phyloP scores from a whole-genome alignment of 2,797 vertebrate genomes.

The Lagocephalus sceleratus region DNA sequence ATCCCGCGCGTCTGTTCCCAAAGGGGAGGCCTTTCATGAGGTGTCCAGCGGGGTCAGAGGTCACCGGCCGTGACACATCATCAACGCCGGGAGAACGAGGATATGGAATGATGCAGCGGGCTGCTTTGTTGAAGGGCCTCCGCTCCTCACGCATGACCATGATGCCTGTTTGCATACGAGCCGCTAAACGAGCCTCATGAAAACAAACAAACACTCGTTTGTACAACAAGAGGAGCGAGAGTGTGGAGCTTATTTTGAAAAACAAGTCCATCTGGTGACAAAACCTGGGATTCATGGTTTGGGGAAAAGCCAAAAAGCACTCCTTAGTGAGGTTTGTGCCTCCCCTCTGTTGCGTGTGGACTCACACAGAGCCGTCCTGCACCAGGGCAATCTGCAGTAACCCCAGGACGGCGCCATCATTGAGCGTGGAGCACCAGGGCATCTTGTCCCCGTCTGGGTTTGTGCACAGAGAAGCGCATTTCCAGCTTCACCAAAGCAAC shows the following conservation, averaged over 20 bases:
- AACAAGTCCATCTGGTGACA: no score
- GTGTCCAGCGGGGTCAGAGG: conserved; percentile 1
- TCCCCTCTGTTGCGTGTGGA: conserved; percentile 20
- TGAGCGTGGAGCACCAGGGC: conserved; percentile 91
- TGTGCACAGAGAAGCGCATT: conserved; percentile 64
- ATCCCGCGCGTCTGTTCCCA: conserved; percentile 17
- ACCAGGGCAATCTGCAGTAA: conserved; percentile 80
- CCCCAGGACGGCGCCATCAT: conserved; percentile 86
- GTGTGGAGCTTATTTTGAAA: no score
- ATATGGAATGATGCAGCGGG: background rate
- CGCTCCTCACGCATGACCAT: conserved; percentile 7
- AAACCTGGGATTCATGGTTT: no score
- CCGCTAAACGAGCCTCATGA: no score
- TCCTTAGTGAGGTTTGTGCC: no score
- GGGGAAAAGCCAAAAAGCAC: no score
- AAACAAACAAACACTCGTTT: no score
- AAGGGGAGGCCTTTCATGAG: conserved; percentile 19
- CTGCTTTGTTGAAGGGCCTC: conserved; percentile 5
- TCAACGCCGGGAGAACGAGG: conserved; percentile 6
- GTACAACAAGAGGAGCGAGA: no score
- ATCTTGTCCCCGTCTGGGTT: conserved; percentile 86
- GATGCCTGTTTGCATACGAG: conserved; percentile 3
- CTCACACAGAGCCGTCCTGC: conserved; percentile 71
- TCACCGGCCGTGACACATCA: conserved; percentile 5
- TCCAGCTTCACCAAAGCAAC: no score